Evolutionary conservation across 2,888 invertebrate species (phyloP).

Genomic region (Plebejus argus): DNA sequence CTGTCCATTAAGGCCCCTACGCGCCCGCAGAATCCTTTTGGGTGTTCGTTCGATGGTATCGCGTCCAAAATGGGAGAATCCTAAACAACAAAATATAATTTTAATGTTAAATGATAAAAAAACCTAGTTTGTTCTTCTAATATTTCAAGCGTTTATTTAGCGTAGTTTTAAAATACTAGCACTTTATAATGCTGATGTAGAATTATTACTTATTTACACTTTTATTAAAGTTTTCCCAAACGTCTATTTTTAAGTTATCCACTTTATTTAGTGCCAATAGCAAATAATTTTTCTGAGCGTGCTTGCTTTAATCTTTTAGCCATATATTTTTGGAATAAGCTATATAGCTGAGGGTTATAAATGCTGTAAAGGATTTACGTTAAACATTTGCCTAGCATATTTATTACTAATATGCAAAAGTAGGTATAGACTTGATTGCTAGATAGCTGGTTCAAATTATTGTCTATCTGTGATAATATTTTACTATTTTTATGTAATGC

Average conservation of each 20-base stretch:
- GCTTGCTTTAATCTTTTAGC: not conserved
- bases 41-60: slow-evolving; percentile 58
- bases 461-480: not conserved
- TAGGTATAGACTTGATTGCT: not conserved
- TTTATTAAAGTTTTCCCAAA: not conserved
- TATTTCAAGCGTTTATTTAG: slow-evolving; percentile 1
- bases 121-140: not conserved
- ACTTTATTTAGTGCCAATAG: not conserved
- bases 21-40: slow-evolving; percentile 54
- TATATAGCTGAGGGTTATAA: not conserved
- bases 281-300: not conserved
- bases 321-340: not conserved
- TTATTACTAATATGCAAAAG: not conserved
- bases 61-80: slow-evolving; percentile 74
- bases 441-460: not conserved
- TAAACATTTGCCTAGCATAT: not conserved
- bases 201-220: not conserved
- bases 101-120: not conserved
- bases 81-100: slow-evolving; percentile 48
- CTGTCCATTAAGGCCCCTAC: slow-evolving; percentile 72
- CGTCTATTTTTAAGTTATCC: not conserved
- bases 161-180: not conserved
- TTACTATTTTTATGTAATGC: not conserved
- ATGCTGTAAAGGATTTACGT: not conserved
- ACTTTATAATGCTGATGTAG: not conserved